Base-by-base conservation (phyloP, 1,140 invertebrate genomes). In the Lepidurus couesii region DNA sequence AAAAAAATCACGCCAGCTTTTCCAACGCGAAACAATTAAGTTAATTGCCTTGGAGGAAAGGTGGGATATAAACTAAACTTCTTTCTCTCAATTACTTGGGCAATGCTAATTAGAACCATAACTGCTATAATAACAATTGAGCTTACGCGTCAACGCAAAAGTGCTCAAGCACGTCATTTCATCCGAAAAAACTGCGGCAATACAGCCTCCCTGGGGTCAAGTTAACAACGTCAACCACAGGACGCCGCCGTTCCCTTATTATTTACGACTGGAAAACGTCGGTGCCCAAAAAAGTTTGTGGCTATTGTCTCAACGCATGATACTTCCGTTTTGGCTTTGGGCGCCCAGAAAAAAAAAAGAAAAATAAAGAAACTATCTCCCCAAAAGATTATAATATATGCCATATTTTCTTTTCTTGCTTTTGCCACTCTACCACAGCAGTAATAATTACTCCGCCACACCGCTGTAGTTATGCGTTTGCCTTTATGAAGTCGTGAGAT, bases 251-350 rank as follows among this genome's bases (percentile, higher is more conserved):
- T 65, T 65, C 53, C 16, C 21, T 65, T 65, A 47, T 65, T 65
- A 65, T 65, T 65, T 65, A 65, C n/a, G 53, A 65, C 53, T 65
- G 7, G 53, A 65, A 65, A 65, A 65, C 9, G 53, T 65, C 53
- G 53, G 53, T 65, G 53, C 53, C 53, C 16, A 65, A 21, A 65
- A 65, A 65, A 65, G 4, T 65, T 65, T 21, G 53, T 21, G 53
- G 53, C 53, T 65, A 65, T 65, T 65, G 53, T 65, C 53, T 65
- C 53, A 65, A 65, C n/a, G 53, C 53, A 65, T 65, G 53, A 65
- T 65, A 65, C 53, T 65, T 65, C 53, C 53, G 53, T 65, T 21
- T 65, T 65, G 16, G 53, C 53, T 65, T 65, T 13, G 53, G 21
- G 53, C 53, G 21, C 21, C 53, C 16, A 21, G n/a, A n/a, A n/a